Conservation (phyloP, 2,888 invertebrate genomes). For the Fragum sueziense region DNA sequence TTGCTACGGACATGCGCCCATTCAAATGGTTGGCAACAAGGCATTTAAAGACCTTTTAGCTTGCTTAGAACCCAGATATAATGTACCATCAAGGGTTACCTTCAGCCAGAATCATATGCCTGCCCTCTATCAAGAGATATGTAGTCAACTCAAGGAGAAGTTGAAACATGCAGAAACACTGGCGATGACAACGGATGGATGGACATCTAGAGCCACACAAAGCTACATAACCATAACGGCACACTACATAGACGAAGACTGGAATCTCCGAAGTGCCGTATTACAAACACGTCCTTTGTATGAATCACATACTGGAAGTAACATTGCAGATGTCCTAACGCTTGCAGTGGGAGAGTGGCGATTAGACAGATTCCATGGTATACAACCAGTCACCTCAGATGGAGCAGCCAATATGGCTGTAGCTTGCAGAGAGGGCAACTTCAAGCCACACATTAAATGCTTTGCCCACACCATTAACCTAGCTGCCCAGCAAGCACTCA, state of each 20-base stretch:
- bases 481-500: slow-evolving; percentile 27
- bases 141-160: not conserved
- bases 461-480: slow-evolving; percentile 46
- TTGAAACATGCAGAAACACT: slow-evolving; percentile 2
- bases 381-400: slow-evolving; percentile 33
- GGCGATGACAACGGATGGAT: slow-evolving; percentile 22
- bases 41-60: slow-evolving; percentile 34
- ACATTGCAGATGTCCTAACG: slow-evolving; percentile 24
- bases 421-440: slow-evolving; percentile 23
- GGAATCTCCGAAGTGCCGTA: slow-evolving; percentile 10
- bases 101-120: slow-evolving; percentile 41
- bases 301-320: slow-evolving; percentile 33
- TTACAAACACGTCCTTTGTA: slow-evolving; percentile 5
- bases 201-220: slow-evolving; percentile 28
- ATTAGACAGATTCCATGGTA: slow-evolving; percentile 20
- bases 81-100: slow-evolving; percentile 23
- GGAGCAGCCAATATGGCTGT: slow-evolving; percentile 49
- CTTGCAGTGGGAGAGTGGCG: slow-evolving; percentile 32
- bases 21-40: slow-evolving; percentile 23
- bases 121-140: slow-evolving; percentile 14
- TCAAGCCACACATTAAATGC: slow-evolving; percentile 42
- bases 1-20: slow-evolving; percentile 21
- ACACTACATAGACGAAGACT: slow-evolving; percentile 21
- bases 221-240: slow-evolving; percentile 25
- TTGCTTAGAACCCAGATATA: slow-evolving; percentile 30